Percentiles rank a stretch among this genome's conserved stretches.
Evolutionary conservation across 2,113 vertebrate species (phyloP).

Genomic region (Chionomys nivalis): DNA sequence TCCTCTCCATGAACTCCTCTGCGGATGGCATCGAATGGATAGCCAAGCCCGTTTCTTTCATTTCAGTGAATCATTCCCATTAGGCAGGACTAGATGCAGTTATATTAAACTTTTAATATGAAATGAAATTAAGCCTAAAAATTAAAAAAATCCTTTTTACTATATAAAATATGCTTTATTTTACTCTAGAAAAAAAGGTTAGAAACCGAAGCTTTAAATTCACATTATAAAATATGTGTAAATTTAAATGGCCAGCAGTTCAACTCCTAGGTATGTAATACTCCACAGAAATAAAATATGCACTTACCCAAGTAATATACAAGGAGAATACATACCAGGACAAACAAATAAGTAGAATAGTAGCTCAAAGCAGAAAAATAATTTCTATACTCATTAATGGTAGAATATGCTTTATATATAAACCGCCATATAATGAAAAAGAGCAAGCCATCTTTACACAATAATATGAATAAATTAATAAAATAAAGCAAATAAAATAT

Average conservation of each 20-base stretch:
- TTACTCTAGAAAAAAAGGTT: not conserved
- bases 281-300: not conserved
- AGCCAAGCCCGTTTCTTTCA: not conserved
- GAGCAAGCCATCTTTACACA: not conserved
- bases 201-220: not conserved
- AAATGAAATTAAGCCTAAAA: too few relatives aligned
- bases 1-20: not conserved
- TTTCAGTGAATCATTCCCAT: too few relatives aligned
- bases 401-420: not conserved
- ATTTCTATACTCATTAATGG: not conserved
- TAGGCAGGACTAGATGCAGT: not conserved
- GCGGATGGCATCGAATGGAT: not conserved
- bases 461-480: not conserved
- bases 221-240: not conserved
- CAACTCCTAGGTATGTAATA: not conserved
- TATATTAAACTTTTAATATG: not conserved
- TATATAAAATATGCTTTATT: not conserved
- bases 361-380: not conserved
- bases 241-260: not conserved
- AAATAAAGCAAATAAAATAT: not conserved
- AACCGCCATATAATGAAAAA: not conserved
- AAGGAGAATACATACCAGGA: not conserved
- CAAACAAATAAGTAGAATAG: not conserved
- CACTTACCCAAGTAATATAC: not conserved
- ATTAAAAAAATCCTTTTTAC: not conserved